phyloP scores from a whole-genome alignment of 37 sponge, comb jelly and placozoan genomes.

The Crambe crambe region DNA sequence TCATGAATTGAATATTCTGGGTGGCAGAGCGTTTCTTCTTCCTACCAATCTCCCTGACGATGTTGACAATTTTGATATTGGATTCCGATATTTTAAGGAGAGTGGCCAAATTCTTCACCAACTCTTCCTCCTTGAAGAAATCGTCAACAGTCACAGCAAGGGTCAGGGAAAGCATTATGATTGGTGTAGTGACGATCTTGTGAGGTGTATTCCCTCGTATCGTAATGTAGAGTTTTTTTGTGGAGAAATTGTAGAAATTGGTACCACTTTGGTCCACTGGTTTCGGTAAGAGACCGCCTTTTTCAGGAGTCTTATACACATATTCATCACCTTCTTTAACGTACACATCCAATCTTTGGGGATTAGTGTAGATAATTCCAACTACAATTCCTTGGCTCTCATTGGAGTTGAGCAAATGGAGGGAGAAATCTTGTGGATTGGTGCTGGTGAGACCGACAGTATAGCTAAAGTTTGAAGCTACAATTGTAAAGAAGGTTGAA shows the following conservation, averaged over 20 bases:
- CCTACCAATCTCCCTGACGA: conserved; percentile 37
- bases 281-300: conserved; percentile 58
- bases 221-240: conserved; percentile 58
- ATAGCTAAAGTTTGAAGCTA: conserved; percentile 75
- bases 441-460: conserved; percentile 83
- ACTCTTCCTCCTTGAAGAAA: conserved; percentile 84
- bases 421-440: conserved; percentile 76
- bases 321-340: background rate
- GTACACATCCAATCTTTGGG: conserved; percentile 85
- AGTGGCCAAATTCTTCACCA: conserved; percentile 75
- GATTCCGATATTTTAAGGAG: conserved; percentile 44
- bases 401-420: conserved; percentile 75
- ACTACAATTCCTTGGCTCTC: conserved; percentile 62
- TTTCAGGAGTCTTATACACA: conserved; percentile 54
- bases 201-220: conserved; percentile 46
- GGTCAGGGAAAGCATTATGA: conserved; percentile 58
- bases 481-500: conserved; percentile 86
- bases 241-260: conserved; percentile 64
- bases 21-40: background rate
- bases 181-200: conserved; percentile 47
- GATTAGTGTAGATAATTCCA: conserved; percentile 72
- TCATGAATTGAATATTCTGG: conserved; percentile 1
- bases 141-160: conserved; percentile 71
- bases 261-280: conserved; percentile 38
- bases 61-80: conserved; percentile 75